Evolutionary conservation across 2,113 vertebrate species (phyloP).

Genomic region (Felis catus): DNA sequence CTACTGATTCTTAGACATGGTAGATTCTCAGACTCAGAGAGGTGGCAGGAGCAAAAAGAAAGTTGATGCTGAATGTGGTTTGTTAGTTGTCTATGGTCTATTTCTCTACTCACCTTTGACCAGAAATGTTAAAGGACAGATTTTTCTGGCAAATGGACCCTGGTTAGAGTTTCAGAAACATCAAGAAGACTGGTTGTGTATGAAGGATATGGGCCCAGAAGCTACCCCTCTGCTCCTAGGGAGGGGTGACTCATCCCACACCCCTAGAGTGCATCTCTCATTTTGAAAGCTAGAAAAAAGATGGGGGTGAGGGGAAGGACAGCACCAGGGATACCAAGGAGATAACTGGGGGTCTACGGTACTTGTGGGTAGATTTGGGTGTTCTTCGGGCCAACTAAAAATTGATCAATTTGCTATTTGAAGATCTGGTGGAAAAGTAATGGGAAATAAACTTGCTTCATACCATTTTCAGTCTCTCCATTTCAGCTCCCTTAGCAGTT

Average conservation of each 20-base stretch:
- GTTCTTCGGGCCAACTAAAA: constrained; percentile 2
- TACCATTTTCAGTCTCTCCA: neutral
- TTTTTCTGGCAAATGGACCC: neutral
- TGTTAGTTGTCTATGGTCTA: neutral
- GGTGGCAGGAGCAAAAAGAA: constrained; percentile 22
- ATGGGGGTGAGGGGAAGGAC: neutral
- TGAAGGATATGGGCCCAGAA: neutral
- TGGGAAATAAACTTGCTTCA: neutral
- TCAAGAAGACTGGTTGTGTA: neutral
- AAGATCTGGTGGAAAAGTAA: neutral
- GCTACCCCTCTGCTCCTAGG: neutral
- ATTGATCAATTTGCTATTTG: neutral
- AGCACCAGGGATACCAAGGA: neutral
- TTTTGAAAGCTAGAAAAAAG: neutral
- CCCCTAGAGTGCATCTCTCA: neutral
- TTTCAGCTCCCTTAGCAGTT: neutral
- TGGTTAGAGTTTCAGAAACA: constrained; percentile 34
- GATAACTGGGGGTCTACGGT: neutral
- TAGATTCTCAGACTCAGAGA: neutral
- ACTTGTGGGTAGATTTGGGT: neutral
- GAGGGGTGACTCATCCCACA: neutral
- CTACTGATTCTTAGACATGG: neutral
- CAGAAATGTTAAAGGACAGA: constrained; percentile 32
- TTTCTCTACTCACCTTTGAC: neutral
- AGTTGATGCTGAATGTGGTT: neutral